Evolutionary conservation across 2,113 vertebrate genomes (phyloP).

Genomic region (Oxyruncus cristatus): DNA sequence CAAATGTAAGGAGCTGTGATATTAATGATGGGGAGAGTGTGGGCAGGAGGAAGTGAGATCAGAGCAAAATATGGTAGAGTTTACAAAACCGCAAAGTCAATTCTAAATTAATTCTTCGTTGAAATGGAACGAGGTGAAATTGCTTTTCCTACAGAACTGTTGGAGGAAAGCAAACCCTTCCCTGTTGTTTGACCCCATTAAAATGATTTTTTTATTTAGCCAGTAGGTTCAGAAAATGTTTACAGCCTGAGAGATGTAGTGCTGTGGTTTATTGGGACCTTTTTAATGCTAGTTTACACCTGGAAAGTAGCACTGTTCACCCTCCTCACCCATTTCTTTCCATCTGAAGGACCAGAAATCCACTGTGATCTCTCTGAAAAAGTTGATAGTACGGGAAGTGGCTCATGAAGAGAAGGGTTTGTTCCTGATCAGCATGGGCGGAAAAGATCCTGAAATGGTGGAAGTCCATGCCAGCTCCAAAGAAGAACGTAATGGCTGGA

Average conservation of each 20-base stretch:
- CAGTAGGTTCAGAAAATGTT: background rate
- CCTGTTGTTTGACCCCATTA: background rate
- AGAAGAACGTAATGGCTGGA: constrained; percentile 94
- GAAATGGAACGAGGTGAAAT: background rate
- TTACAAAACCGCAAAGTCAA: background rate
- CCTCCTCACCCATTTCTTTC: background rate
- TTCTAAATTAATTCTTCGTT: background rate
- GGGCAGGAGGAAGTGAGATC: background rate
- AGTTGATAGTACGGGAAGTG: constrained; percentile 94
- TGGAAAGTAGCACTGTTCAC: background rate
- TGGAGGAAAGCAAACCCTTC: background rate
- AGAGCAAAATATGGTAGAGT: background rate
- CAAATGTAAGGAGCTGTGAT: background rate
- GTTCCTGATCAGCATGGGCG: constrained; percentile 92
- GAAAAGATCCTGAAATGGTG: constrained; percentile 91
- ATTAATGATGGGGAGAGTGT: background rate
- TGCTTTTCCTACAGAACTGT: background rate
- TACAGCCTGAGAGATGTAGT: background rate
- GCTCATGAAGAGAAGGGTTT: constrained; percentile 96
- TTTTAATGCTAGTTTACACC: background rate
- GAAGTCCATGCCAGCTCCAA: constrained; percentile 90
- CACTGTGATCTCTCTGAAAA: constrained; percentile 95
- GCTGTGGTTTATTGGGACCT: background rate
- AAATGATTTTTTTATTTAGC: background rate
- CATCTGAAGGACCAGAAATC: constrained; percentile 89